Evolutionary conservation across 2,113 vertebrate species (phyloP), one percentile per base, ranked within the genome.

Genomic region (Paraplagusia blochii): DNA sequence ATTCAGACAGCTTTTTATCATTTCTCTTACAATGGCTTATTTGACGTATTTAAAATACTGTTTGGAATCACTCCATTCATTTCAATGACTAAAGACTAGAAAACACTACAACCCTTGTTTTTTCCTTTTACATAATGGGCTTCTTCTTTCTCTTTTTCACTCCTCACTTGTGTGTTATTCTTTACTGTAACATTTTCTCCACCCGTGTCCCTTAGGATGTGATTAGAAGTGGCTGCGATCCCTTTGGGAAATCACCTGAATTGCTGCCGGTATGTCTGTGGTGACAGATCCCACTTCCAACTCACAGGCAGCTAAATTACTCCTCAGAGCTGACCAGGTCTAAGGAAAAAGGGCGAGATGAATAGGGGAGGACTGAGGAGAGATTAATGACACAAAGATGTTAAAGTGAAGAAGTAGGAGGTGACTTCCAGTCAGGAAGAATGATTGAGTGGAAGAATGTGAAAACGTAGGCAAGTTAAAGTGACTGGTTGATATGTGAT

Each of bases 121-220:
- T 18, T 18, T 44, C 68, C 76, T 57, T 81, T 86, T 57, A 79
- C 46, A 42, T 72, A 79, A 83, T 72, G 45, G 56, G 48, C 55
- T 71, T 73, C 54, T 50, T 53, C 57, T 56, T 46, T 39, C 12
- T 53, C 38, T 39, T 10, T 11, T 40, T 40, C 38, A 4, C 53
- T 36, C 56, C 39, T 29, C 38, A 68, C 62, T 56, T 77, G 66
- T 81, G 77, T 66, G 52, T 79, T 69, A 64, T 80, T 81, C 47
- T 52, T 71, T 44, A 45, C 43, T 54, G 38, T 8, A 52, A 52
- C 22, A 40, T 22, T 63, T 58, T 42, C 44, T 77, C 63, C 66
- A 42, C 51, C 36, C 0, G 36, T 43, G 66, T 89, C 87, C 76
- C 83, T 33, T 52, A 81, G 80, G 82, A 85, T 62, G 74, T 85